These are phyloP conservation scores for Diaperis boleti DNA, from an alignment of 2,888 invertebrate species.

Conservation along the genomic window DNA sequence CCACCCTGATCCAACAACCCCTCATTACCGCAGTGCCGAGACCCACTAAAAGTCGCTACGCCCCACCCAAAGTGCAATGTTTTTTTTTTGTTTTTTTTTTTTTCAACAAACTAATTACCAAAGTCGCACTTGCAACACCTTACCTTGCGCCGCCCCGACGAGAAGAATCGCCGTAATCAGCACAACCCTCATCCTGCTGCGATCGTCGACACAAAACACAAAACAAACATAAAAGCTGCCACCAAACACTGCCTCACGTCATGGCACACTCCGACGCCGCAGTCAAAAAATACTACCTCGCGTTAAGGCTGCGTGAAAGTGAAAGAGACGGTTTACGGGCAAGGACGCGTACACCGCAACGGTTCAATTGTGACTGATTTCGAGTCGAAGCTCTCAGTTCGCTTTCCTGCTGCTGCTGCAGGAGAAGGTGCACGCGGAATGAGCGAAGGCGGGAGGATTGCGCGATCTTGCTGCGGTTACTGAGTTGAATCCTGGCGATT, in stretches of 20 bases:
- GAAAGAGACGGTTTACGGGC: conserved; percentile 11
- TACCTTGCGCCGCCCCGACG: conserved; percentile 12
- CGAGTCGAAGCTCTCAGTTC: too few relatives aligned
- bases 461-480: conserved; percentile 37
- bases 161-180: background rate
- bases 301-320: conserved; percentile 17
- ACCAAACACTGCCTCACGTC: conserved; percentile 14
- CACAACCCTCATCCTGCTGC: conserved; percentile 12
- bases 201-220: conserved; percentile 23
- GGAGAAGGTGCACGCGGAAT: conserved; percentile 34
- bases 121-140: conserved; percentile 1
- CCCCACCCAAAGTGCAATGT: too few relatives aligned
- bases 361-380: conserved; percentile 36
- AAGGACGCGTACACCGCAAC: conserved; percentile 7
- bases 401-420: conserved; percentile 33
- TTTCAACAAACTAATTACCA: too few relatives aligned
- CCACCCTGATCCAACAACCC: too few relatives aligned
- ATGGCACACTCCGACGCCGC: background rate
- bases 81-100: too few relatives aligned
- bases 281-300: background rate
- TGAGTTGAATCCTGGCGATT: conserved; percentile 34
- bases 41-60: too few relatives aligned
- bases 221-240: conserved; percentile 7
- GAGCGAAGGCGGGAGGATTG: conserved; percentile 36
- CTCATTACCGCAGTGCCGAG: too few relatives aligned